A percentile compares a stretch with the other conserved stretches of the same genome.
Conservation (phyloP, 2,113 vertebrate species). For the Pedetes capensis region DNA sequence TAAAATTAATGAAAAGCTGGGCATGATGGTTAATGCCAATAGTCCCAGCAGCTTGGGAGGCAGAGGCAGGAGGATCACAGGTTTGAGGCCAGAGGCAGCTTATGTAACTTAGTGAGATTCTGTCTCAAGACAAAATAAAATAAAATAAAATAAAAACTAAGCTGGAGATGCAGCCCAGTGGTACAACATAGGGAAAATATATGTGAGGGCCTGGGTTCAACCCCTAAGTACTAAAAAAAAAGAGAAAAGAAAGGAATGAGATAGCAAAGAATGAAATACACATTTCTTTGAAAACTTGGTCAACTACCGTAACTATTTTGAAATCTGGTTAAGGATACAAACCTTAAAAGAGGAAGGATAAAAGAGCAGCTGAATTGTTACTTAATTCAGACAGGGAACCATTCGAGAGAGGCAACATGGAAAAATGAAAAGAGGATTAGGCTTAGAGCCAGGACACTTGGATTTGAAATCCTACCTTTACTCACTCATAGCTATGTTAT, state of each 20-base stretch:
- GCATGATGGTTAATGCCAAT: too few relatives aligned
- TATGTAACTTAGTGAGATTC: too few relatives aligned
- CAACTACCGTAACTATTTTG: slow-evolving; percentile 24
- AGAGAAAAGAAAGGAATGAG: too few relatives aligned
- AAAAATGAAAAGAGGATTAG: slow-evolving; percentile 20
- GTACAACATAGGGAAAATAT: too few relatives aligned
- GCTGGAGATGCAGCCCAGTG: too few relatives aligned
- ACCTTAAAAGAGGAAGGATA: slow-evolving; percentile 52
- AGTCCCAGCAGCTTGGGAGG: too few relatives aligned
- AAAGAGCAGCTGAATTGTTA: background rate
- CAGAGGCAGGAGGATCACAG: too few relatives aligned
- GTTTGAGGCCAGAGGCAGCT: too few relatives aligned
- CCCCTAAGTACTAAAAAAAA: too few relatives aligned
- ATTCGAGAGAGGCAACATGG: background rate
- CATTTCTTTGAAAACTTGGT: slow-evolving; percentile 36
- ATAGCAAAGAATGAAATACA: slow-evolving; percentile 20
- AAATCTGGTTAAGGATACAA: slow-evolving; percentile 47
- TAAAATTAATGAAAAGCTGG: slow-evolving; percentile 58
- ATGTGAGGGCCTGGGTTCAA: too few relatives aligned
- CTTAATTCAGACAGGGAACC: background rate
- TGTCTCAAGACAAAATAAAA: too few relatives aligned
- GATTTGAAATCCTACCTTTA: background rate
- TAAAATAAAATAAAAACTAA: too few relatives aligned
- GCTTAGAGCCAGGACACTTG: background rate
- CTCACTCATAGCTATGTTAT: background rate